phyloP scores from a whole-genome alignment of 2,797 vertebrate species.

The Knipowitschia caucasica region DNA sequence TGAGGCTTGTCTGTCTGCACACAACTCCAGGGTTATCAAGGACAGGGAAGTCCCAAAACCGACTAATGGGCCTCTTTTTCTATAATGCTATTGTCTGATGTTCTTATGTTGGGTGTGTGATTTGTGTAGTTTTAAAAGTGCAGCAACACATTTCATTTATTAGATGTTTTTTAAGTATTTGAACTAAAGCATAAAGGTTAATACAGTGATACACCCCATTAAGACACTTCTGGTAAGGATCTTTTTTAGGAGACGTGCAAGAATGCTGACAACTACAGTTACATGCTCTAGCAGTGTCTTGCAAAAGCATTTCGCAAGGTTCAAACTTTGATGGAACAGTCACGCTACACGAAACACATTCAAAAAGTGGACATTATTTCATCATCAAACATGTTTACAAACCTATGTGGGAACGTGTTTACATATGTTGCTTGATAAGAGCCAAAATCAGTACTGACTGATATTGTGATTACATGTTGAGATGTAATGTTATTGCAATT shows the following conservation, averaged over 20 bases:
- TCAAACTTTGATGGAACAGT: constrained; percentile 49
- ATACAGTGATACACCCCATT: constrained; percentile 49
- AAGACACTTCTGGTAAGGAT: constrained; percentile 36
- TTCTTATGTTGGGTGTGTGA: constrained; percentile 7
- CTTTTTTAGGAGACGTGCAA: constrained; percentile 39
- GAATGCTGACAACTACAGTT: constrained; percentile 66
- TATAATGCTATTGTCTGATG: constrained; percentile 1
- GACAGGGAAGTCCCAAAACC: constrained; percentile 34
- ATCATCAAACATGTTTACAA: no score
- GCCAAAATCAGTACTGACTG: not conserved
- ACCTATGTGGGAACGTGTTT: not conserved
- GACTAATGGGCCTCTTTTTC: constrained; percentile 34
- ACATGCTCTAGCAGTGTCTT: constrained; percentile 61
- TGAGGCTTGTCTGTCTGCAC: constrained; percentile 62
- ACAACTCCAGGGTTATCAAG: constrained; percentile 44
- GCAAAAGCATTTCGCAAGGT: constrained; percentile 72
- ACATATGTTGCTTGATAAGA: not conserved
- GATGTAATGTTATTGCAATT: not conserved
- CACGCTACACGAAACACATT: no score
- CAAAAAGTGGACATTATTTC: no score
- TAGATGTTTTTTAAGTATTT: constrained; percentile 27
- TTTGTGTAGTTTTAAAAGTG: constrained; percentile 40
- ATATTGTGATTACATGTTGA: not conserved
- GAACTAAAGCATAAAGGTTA: constrained; percentile 55
- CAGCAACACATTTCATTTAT: constrained; percentile 33